Evolutionary conservation across 2,113 vertebrate species (phyloP), one percentile per base, ranked within the genome.

Genomic region (Forbesichthys papilliferus): DNA sequence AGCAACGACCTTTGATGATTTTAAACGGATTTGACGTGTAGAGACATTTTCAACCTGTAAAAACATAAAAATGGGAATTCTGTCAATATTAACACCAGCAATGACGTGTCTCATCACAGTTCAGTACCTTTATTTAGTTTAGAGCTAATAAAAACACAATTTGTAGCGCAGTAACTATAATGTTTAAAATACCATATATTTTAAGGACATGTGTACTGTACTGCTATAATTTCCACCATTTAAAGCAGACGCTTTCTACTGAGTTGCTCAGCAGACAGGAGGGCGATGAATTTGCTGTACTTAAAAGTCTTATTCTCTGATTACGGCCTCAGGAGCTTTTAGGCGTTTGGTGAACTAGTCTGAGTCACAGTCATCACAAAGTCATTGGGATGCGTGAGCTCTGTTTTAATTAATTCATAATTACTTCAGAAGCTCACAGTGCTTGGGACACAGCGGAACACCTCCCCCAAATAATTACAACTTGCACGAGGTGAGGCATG

Each of bases 361-460:
- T n/a, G 55, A 46, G 64, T 85, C 79, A 69, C 57, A 69, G 56
- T 59, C 52, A 64, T 74, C 68, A 72, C 66, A 57, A 78, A 80
- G 83, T 81, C 63, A 55, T 66, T 65, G 71, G 73, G 69, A 83
- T 81, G 73, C 80, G 75, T 66, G n/a, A 47, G 61, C 10, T 10
- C 18, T 14, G 48, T 61, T 78, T 74, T 82, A 82, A 87, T 84
- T 81, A 80, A 83, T 81, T 80, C 72, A 73, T 82, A 87, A 87
- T 84, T 80, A 79, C 78, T 66, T 71, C 66, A 63, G 75, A 83
- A 83, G 70, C 74, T 74, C 48, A 0, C 70, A 78, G 68, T 59
- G 69, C 68, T 70, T 69, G 46, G 51, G 63, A 71, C 58, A 69
- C 59, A 33, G 70, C 71, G 42, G 7, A 46, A 72, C 61, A 42